phyloP scores from a whole-genome alignment of 1,140 invertebrate genomes.

The Goniozus legneri region DNA sequence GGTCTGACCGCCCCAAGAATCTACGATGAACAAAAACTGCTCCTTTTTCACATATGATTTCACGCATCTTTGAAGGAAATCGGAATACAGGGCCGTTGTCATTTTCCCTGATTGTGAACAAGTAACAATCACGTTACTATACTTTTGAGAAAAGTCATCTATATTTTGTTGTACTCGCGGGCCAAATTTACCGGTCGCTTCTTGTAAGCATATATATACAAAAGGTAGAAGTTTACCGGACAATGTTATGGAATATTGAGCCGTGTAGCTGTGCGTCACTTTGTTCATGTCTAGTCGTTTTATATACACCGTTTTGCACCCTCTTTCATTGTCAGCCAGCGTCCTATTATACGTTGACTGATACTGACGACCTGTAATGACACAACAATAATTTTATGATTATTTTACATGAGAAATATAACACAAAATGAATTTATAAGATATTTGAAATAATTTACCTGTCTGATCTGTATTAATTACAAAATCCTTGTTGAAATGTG shows the following conservation, averaged over 20 bases:
- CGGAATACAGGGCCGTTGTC: neutral
- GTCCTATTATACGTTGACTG: too few species aligned
- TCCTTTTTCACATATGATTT: conserved; percentile 4
- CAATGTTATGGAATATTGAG: conserved; percentile 12
- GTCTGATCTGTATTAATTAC: conserved; percentile 21
- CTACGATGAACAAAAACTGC: conserved; percentile 11
- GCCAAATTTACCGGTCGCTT: conserved; percentile 11
- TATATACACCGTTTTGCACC: conserved; percentile 8
- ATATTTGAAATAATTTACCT: conserved; percentile 15
- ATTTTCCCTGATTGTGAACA: conserved; percentile 18
- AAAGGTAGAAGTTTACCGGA: conserved; percentile 7
- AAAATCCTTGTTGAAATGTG: conserved; percentile 4
- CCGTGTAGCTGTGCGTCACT: conserved; percentile 16
- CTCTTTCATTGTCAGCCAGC: conserved; percentile 6
- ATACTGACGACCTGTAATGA: too few species aligned
- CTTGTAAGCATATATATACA: conserved; percentile 16
- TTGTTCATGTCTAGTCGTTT: conserved; percentile 13
- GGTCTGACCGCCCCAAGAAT: conserved; percentile 14
- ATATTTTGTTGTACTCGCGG: conserved; percentile 4
- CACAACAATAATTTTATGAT: too few species aligned
- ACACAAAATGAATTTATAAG: neutral
- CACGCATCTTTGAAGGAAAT: neutral
- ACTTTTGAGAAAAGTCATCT: neutral
- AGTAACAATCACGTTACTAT: conserved; percentile 13
- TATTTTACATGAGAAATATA: too few species aligned